Evolutionary conservation across 2,797 vertebrate genomes (phyloP), one percentile per base, ranked within the genome.

Genomic region (Leptoclinus maculatus): DNA sequence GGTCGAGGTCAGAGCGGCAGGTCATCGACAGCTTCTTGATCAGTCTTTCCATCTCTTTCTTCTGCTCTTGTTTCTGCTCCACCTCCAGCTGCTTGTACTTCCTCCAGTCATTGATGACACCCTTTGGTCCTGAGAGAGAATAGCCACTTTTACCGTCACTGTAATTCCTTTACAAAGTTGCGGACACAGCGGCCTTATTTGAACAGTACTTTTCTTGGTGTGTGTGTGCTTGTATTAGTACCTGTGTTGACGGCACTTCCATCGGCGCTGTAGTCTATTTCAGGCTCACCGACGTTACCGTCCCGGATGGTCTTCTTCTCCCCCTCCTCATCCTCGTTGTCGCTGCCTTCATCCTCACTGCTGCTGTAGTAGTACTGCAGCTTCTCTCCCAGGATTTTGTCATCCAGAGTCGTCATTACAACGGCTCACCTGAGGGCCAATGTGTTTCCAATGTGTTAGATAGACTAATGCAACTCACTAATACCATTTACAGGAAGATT

Each of bases 311-410:
- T 93, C 79, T 95, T 96, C 19, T 88, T 89, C 43, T 90, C 91
- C 8, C 84, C 89, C 4, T 95, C 96, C 5, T 97, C 96, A 17
- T 97, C 97, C 60, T 98, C 97, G 0, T 93, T 96, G 57, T 99
- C 98, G 1, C 97, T 99, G 87, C 97, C 98, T 81, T 99, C 98
- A 29, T 96, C 97, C 83, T 98, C 98, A 6, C 98, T 99, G 88
- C 98, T 99, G 94, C 98, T 99, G 89, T 98, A 99, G 83, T 99
- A 99, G 80, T 99, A 99, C 91, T 99, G 98, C 85, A 98, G 95
- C 93, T 99, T 99, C 94, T 99, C 98, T 3, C 98, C 98, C 65
- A 99, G 93, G 29, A 99, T 71, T 81, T 98, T 99, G 87, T 99
- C 98, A 38, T 99, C 98, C 75, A 97, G 74, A 25, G 97, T 96